Base-by-base conservation (phyloP, 1,140 invertebrate species). In the Drusus annulatus region DNA sequence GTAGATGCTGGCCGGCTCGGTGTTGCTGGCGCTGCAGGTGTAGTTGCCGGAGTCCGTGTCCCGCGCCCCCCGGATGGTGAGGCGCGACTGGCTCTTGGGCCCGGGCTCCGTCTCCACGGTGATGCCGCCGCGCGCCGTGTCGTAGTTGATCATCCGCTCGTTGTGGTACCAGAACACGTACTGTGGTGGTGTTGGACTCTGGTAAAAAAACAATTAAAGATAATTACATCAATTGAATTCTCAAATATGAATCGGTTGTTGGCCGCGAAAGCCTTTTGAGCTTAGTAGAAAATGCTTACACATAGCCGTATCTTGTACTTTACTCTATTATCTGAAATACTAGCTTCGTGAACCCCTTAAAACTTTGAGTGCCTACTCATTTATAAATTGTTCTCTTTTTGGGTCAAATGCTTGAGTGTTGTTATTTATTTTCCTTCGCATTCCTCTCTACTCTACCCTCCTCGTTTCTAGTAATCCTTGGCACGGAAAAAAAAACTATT, bases 141-240 rank as follows among this genome's bases (percentile, higher is more conserved):
- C 96, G 87, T 97, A 97, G 90, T 97, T 97, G 89, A 97, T 96
- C 94, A 97, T 96, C 75, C 94, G 93, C 85, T 96, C 94, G 90
- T 97, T 96, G 89, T 97, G 96, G 89, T 95, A 96, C 96, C 95
- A 96, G 90, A 96, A 96, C 65, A 97, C 95, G 90, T 95, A 97
- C 87, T 96, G 95, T 23, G 96, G 96, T 65, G 95, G 95, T 84
- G 94, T 95, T 52, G 95, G 95, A 86, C 95, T 96, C 95, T 96
- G 91, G 15, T 91, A 92, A 65, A 5, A 36, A 36, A 36, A 36
- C 5, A 36, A 36, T 7, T 8, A 36, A 36, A 36, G 31, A 0
- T 8, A 36, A 36, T 36, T n/a, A n/a, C n/a, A n/a, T n/a, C n/a
- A n/a, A n/a, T n/a, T n/a, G n/a, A n/a, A n/a, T n/a, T n/a, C n/a